Percentiles rank a stretch among this genome's conserved stretches.
phyloP scores from a whole-genome alignment of 37 sponge, comb jelly and placozoan species.

The Geodia barretti region DNA sequence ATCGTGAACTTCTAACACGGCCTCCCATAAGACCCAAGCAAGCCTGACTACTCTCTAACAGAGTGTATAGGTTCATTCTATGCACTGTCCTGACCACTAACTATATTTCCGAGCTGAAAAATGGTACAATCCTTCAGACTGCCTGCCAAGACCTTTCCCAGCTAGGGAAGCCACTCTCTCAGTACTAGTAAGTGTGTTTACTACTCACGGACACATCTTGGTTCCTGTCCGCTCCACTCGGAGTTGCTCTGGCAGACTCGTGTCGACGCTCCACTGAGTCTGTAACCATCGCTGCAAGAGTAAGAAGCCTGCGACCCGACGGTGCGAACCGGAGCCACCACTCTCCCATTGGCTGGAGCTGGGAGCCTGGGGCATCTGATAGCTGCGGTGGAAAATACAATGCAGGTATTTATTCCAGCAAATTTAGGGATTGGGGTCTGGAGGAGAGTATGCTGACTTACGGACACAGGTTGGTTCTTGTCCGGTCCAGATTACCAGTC shows the following conservation, averaged over 20 bases:
- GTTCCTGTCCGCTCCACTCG: constrained; percentile 48
- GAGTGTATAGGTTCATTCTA: too few species aligned
- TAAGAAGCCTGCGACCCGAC: constrained; percentile 20
- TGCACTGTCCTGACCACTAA: too few species aligned
- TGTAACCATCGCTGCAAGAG: constrained; percentile 46
- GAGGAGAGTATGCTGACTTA: too few species aligned
- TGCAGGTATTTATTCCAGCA: neutral
- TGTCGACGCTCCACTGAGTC: constrained; percentile 12
- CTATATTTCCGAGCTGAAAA: too few species aligned
- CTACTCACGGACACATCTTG: constrained; percentile 62
- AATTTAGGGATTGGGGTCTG: too few species aligned
- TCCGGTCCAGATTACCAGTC: constrained; percentile 3
- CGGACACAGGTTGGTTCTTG: constrained; percentile 5
- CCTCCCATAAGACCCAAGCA: too few species aligned
- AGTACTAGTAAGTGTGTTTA: too few species aligned
- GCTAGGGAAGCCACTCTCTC: too few species aligned
- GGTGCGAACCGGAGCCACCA: neutral
- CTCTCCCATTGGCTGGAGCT: constrained; percentile 21
- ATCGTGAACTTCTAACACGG: too few species aligned
- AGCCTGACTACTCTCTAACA: too few species aligned
- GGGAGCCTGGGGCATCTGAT: constrained; percentile 7
- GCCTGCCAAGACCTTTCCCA: too few species aligned
- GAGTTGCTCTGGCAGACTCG: constrained; percentile 52
- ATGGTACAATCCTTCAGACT: too few species aligned
- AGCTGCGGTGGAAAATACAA: neutral